Conservation (phyloP, 2,888 invertebrate species). For the Spilosoma lubricipeda region DNA sequence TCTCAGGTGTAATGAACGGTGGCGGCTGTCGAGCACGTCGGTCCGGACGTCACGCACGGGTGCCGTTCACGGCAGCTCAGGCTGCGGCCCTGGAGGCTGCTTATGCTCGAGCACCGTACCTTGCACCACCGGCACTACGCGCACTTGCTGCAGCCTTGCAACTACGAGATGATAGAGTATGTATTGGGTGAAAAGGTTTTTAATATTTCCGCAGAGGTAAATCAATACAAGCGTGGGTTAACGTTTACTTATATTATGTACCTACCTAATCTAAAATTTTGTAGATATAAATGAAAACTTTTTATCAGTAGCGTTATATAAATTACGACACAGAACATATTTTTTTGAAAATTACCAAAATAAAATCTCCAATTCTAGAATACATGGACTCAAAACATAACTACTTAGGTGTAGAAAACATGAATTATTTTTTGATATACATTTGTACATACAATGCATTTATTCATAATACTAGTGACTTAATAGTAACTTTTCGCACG, state of each 20-base stretch:
- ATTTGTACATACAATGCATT: too few species aligned
- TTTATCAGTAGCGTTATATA: too few species aligned
- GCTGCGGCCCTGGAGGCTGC: conserved; percentile 89
- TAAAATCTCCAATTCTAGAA: too few species aligned
- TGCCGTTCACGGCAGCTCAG: conserved; percentile 91
- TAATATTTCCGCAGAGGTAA: not conserved
- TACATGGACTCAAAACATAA: too few species aligned
- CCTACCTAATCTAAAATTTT: not conserved
- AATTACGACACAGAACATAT: too few species aligned
- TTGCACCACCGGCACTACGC: conserved; percentile 89
- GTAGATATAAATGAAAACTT: too few species aligned
- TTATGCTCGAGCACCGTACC: conserved; percentile 88
- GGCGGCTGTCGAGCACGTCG: conserved; percentile 81
- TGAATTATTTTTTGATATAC: too few species aligned
- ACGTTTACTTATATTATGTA: not conserved
- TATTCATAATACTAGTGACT: too few species aligned
- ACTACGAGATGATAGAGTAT: conserved; percentile 89
- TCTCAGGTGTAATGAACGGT: conserved; percentile 68
- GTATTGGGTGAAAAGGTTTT: conserved; percentile 22
- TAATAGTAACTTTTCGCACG: too few species aligned
- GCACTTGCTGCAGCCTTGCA: conserved; percentile 88
- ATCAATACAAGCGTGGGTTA: not conserved
- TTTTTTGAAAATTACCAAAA: too few species aligned
- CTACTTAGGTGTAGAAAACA: too few species aligned
- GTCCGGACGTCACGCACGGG: conserved; percentile 89